phyloP scores from a whole-genome alignment of 2,113 vertebrate species.

The Myotis yumanensis region DNA sequence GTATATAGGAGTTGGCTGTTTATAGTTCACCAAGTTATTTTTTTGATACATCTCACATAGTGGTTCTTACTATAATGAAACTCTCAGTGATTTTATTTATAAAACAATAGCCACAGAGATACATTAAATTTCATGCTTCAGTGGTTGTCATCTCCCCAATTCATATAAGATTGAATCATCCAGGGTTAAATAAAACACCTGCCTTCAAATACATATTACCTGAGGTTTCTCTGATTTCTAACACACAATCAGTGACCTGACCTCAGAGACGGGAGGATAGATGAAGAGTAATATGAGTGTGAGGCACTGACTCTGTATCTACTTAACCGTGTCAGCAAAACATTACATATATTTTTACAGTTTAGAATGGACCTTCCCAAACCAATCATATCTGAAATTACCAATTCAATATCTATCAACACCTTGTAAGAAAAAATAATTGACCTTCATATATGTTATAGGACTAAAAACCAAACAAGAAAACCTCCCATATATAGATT shows the following conservation, averaged over 20 bases:
- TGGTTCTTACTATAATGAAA: slow-evolving; percentile 58
- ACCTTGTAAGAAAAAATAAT: background rate
- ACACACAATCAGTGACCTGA: background rate
- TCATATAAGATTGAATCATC: slow-evolving; percentile 63
- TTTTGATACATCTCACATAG: slow-evolving; percentile 27
- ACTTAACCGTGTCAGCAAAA: slow-evolving; percentile 41
- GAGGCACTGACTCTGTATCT: background rate
- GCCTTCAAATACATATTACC: slow-evolving; percentile 48
- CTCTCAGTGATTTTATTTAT: slow-evolving; percentile 76
- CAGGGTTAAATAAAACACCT: slow-evolving; percentile 71
- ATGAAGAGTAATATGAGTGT: slow-evolving; percentile 33
- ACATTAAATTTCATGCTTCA: slow-evolving; percentile 76
- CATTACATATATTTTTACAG: background rate
- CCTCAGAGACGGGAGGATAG: background rate
- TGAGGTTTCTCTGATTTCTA: slow-evolving; percentile 64
- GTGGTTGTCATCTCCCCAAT: slow-evolving; percentile 64
- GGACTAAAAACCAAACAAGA: slow-evolving; percentile 21
- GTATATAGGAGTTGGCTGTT: background rate
- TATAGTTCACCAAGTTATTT: slow-evolving; percentile 46
- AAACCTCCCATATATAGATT: background rate
- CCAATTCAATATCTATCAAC: background rate
- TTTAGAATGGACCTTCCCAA: slow-evolving; percentile 56
- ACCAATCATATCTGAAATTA: slow-evolving; percentile 2
- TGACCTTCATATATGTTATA: background rate
- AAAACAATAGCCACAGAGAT: slow-evolving; percentile 68